These are phyloP conservation scores for Myrmecobius fasciatus DNA, from an alignment of 2,113 vertebrate genomes.

Conservation along the genomic window DNA sequence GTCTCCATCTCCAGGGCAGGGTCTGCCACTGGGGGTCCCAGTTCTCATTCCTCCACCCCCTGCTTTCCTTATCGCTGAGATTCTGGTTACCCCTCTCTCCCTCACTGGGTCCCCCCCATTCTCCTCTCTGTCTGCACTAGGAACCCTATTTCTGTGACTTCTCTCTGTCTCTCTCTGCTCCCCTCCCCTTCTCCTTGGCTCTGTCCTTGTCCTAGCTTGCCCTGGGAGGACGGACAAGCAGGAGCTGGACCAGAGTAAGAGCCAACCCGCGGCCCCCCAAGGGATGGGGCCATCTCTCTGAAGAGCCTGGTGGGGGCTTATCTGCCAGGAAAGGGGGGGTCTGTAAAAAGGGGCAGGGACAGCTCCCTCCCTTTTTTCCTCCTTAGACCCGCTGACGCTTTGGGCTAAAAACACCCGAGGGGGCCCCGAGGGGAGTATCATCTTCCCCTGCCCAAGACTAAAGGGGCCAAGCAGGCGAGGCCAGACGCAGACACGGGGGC, in stretches of 20 bases:
- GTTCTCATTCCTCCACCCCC: not conserved
- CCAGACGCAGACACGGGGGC: not conserved
- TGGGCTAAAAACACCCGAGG: constrained; percentile 47
- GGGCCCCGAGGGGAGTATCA: not conserved
- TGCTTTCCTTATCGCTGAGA: not conserved
- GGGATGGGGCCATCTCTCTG: not conserved
- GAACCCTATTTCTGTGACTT: not conserved
- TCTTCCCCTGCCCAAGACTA: not conserved
- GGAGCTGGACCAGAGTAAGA: not conserved
- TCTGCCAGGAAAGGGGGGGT: not conserved
- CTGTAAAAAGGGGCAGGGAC: not conserved
- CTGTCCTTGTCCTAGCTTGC: not conserved
- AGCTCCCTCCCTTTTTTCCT: not conserved
- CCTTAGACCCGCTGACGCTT: constrained; percentile 26
- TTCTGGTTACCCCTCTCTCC: not conserved
- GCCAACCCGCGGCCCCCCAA: not conserved
- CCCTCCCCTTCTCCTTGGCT: not conserved
- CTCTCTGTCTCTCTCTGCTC: not conserved
- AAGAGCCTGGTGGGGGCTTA: constrained; percentile 5
- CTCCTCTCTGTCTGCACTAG: not conserved
- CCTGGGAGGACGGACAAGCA: not conserved
- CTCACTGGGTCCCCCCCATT: not conserved
- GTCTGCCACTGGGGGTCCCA: not conserved
- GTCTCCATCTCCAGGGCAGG: not conserved
- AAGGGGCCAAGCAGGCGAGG: not conserved